Evolutionary conservation across 2,113 vertebrate genomes (phyloP), one percentile per base, ranked within the genome.

Genomic region (Symphodus melops): DNA sequence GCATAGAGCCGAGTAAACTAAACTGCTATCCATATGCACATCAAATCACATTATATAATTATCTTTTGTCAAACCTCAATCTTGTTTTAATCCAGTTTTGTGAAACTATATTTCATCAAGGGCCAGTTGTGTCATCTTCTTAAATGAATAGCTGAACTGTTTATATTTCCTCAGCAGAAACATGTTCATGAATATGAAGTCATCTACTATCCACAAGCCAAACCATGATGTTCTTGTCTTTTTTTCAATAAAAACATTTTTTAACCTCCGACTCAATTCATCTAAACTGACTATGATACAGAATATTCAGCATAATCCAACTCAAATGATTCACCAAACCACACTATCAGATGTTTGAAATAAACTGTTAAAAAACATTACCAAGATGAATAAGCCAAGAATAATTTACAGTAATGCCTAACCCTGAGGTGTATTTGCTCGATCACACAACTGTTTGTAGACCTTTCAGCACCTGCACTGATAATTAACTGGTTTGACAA

Each of bases 261-360:
- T 48, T 33, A 25, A 59, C 52, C 52, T 10, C 12, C 55, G 41
- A 56, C 37, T 74, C 33, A 65, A 54, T 42, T 75, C 72, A 33
- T 33, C 28, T 33, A 60, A 73, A 82, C 19, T 57, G 61, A 11
- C 41, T 56, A 72, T 56, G 25, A 72, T 36, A 64, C 44, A 48
- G 28, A 33, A 55, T 60, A 52, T 70, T 84, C 69, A 66, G 7
- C 54, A 81, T 75, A 84, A 75, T 69, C 51, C 3, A 72, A 37
- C 52, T 77, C 46, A 74, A 70, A 60, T 67, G 48, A 76, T 76
- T 81, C 51, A 72, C 33, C 58, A 42, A 39, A 19, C 71, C 5
- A 64, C 56, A n/a, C 16, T 48, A 44, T 46, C 36, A 72, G 51
- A 67, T 72, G 14, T 14, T n/a, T 0, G 39, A 46, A 58, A 3